Conservation (phyloP, 2,797 vertebrate species). For the Limosa lapponica region DNA sequence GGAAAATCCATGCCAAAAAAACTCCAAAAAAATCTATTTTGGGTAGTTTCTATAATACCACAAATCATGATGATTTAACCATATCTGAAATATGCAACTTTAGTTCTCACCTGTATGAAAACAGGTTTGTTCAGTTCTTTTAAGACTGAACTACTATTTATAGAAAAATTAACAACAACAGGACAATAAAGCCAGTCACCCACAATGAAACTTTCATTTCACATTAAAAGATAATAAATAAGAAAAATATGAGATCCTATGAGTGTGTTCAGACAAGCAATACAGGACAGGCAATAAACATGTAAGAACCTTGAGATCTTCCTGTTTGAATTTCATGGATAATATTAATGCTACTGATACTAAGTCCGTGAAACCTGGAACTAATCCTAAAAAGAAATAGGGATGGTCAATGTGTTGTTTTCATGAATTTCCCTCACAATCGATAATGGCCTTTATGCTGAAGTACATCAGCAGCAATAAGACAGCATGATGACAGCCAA, state of each 20-base stretch:
- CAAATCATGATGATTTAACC: background rate
- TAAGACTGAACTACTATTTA: background rate
- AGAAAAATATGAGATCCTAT: background rate
- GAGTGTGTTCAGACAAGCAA: background rate
- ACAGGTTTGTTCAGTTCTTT: background rate
- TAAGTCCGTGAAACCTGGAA: background rate
- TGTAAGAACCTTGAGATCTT: background rate
- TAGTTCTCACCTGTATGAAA: background rate
- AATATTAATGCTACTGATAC: background rate
- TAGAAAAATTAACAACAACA: background rate
- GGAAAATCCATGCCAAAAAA: background rate
- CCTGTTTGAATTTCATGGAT: background rate
- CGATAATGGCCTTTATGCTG: background rate
- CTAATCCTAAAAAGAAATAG: background rate
- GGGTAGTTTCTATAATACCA: background rate
- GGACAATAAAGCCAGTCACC: background rate
- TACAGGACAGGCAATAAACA: background rate
- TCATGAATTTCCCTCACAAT: background rate
- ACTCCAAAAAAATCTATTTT: background rate
- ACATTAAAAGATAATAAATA: background rate
- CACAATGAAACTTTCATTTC: background rate
- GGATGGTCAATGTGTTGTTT: background rate
- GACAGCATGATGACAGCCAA: fast-evolving
- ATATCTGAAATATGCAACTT: background rate
- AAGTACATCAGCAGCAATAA: background rate